Percentiles rank a stretch among this genome's conserved stretches.
phyloP scores from a whole-genome alignment of 2,113 vertebrate species.

The Thalassoma bifasciatum region DNA sequence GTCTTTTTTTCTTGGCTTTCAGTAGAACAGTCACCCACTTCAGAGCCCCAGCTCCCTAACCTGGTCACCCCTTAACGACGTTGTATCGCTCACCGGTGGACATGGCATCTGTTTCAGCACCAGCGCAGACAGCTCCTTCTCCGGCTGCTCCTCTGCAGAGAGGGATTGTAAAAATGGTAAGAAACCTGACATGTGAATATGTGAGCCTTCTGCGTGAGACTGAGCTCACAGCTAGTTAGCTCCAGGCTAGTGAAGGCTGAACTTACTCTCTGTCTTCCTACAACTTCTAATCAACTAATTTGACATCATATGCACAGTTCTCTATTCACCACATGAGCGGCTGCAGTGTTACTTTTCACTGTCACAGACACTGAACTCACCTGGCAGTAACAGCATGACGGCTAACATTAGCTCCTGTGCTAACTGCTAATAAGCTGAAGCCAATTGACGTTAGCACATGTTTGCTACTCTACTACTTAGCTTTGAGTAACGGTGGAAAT shows the following conservation, averaged over 20 bases:
- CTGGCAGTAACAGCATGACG: conserved; percentile 18
- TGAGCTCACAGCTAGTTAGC: conserved; percentile 58
- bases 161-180: conserved; percentile 97
- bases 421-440: conserved; percentile 42
- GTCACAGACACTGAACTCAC: conserved; percentile 16
- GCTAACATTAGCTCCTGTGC: conserved; percentile 53
- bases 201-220: conserved; percentile 34
- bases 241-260: conserved; percentile 22
- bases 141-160: conserved; percentile 86
- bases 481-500: neutral
- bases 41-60: conserved; percentile 67
- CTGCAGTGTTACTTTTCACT: neutral
- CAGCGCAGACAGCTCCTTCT: conserved; percentile 78
- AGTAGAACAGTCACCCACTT: conserved; percentile 71
- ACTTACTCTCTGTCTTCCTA: neutral
- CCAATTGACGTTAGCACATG: conserved; percentile 43
- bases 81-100: conserved; percentile 61
- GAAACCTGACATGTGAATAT: conserved; percentile 47
- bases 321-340: neutral
- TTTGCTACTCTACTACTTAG: conserved; percentile 25
- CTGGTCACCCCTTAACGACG: conserved; percentile 65
- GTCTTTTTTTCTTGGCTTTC: conserved; percentile 80
- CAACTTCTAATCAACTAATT: conserved; percentile 4
- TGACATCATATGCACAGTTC: neutral
- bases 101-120: conserved; percentile 86